A percentile compares a stretch with the other conserved stretches of the same genome.
Conservation (phyloP, 2,888 invertebrate genomes). For the Parnassius apollo region DNA sequence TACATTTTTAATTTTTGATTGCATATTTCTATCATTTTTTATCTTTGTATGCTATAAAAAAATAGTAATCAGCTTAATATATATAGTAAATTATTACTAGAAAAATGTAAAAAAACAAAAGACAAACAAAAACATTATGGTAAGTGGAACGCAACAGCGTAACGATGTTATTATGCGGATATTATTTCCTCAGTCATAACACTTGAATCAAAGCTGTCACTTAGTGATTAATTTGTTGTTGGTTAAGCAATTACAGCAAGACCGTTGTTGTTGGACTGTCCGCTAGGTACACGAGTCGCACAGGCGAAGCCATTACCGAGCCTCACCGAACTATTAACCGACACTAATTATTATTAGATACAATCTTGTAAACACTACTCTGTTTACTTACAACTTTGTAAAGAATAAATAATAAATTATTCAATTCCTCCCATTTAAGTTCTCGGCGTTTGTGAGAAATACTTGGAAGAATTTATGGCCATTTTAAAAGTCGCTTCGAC, state of each 20-base stretch:
- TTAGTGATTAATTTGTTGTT: slow-evolving; percentile 72
- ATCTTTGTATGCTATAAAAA: no score
- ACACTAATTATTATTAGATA: slow-evolving; percentile 61
- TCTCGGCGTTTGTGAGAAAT: no score
- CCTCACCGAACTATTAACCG: slow-evolving; percentile 63
- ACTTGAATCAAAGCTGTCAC: slow-evolving; percentile 61
- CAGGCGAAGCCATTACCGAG: slow-evolving; percentile 50
- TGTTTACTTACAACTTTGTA: slow-evolving; percentile 35
- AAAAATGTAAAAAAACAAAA: slow-evolving; percentile 7
- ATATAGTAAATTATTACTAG: no score
- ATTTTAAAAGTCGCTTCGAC: no score
- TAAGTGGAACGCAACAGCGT: slow-evolving; percentile 35
- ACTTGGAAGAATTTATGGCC: no score
- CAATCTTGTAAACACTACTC: slow-evolving; percentile 54
- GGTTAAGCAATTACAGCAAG: slow-evolving; percentile 65
- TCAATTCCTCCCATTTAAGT: no score
- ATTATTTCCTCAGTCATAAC: slow-evolving; percentile 52
- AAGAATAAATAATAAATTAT: slow-evolving; percentile 9
- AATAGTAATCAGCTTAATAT: no score
- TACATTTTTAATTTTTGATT: no score
- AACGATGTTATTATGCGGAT: slow-evolving; percentile 50
- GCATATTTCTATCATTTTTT: no score
- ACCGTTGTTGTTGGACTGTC: slow-evolving; percentile 47
- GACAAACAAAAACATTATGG: slow-evolving; percentile 27
- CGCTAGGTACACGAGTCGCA: slow-evolving; percentile 40